Conservation (phyloP, 2,113 vertebrate genomes). For the Xiphophorus hellerii region DNA sequence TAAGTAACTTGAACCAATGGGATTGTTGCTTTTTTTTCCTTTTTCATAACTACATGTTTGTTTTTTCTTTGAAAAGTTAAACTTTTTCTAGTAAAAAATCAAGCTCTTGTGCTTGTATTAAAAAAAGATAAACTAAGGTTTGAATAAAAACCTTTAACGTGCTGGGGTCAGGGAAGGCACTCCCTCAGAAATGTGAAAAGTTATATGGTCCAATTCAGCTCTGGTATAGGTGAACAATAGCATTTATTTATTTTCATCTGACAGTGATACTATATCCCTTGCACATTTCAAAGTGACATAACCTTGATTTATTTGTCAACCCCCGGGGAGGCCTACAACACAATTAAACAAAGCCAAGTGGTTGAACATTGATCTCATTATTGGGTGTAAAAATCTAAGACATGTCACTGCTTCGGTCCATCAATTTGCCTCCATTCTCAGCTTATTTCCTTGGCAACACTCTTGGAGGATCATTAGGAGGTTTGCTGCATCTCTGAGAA, state of each 20-base stretch:
- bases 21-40: constrained; percentile 67
- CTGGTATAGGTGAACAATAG: constrained; percentile 74
- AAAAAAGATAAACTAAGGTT: constrained; percentile 80
- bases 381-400: constrained; percentile 77
- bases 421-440: neutral
- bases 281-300: constrained; percentile 85
- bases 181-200: constrained; percentile 84
- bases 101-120: constrained; percentile 93
- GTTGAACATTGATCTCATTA: constrained; percentile 79
- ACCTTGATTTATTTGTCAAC: constrained; percentile 83
- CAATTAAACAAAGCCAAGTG: constrained; percentile 82
- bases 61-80: constrained; percentile 81
- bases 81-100: constrained; percentile 89
- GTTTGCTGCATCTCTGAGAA: neutral
- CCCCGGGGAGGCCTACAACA: constrained; percentile 84
- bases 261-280: constrained; percentile 77
- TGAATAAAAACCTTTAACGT: constrained; percentile 82
- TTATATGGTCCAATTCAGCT: constrained; percentile 77
- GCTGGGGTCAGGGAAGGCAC: constrained; percentile 77
- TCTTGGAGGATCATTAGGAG: neutral
- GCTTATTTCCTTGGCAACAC: neutral
- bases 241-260: constrained; percentile 23
- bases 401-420: constrained; percentile 41
- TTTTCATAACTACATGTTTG: constrained; percentile 63
- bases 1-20: constrained; percentile 57